Evolutionary conservation across 2,888 invertebrate species (phyloP), one percentile per base, ranked within the genome.

Genomic region (Leptopilina syphax): DNA sequence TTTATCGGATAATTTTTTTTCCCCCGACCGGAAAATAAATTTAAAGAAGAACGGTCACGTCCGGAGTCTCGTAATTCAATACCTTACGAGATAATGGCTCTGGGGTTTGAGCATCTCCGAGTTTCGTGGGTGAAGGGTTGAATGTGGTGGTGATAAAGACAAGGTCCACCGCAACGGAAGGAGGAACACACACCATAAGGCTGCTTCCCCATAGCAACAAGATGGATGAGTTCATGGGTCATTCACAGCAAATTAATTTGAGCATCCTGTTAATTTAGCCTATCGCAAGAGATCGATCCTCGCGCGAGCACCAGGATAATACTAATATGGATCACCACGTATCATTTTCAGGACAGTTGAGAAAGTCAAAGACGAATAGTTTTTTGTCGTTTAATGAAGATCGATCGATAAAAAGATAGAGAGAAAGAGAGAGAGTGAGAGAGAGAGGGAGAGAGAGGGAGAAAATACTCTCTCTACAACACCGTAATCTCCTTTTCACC

Each of bases 191-290:
- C 44, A 44, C 57, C 18, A 65, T 77, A 79, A 79, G 65, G 77
- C 70, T 47, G 76, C 68, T 78, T 65, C 54, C 77, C 34, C 13
- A 8, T 65, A 79, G 57, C 73, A 57, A 78, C 66, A 87, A 88
- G 87, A 88, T 85, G 84, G 87, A 88, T 88, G 85, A 83, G 84
- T 82, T 83, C 77, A 66, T 73, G 57, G 85, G 84, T 85, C 85
- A 87, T 87, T 88, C 85, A 83, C 84, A 85, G 85, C 81, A 84
- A 86, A 88, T 88, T 87, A 88, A 88, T 87, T 88, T 82, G 82
- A 86, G 85, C 86, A 86, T 86, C 85, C 86, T 85, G 87, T 86
- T 87, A 87, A 87, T 88, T 88, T 86, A 81, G 81, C 83, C 83
- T 83, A 84, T 86, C 87, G 80, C 84, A 80, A 81, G 79, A 82